These are phyloP conservation scores for Odontomyia ornata DNA, from an alignment of 2,888 invertebrate genomes.

Conservation along the genomic window DNA sequence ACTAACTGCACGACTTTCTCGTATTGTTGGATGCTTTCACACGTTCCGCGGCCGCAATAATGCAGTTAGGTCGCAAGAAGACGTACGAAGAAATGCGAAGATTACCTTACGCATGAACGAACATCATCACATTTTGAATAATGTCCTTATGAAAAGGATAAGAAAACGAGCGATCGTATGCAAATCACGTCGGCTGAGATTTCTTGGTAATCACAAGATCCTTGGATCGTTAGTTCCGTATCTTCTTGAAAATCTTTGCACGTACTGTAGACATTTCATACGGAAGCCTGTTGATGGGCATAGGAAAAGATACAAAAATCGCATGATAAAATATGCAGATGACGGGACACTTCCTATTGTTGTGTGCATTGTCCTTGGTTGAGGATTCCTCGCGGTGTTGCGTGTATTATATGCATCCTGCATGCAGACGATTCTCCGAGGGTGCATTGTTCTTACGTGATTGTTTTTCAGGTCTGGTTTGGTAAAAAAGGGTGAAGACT, in stretches of 20 bases:
- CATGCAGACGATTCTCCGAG: constrained; percentile 24
- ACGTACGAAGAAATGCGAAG: constrained; percentile 14
- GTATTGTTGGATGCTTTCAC: constrained; percentile 26
- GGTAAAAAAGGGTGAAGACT: constrained; percentile 39
- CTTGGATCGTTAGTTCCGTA: neutral
- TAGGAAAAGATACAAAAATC: constrained; percentile 8
- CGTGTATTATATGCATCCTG: neutral
- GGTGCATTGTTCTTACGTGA: constrained; percentile 36
- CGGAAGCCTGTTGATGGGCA: neutral
- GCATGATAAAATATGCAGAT: constrained; percentile 42
- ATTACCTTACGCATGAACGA: constrained; percentile 28
- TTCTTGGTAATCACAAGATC: constrained; percentile 19
- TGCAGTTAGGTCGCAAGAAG: constrained; percentile 4
- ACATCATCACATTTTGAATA: constrained; percentile 7
- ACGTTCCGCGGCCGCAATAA: constrained; percentile 43
- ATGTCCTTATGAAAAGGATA: neutral
- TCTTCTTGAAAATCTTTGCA: constrained; percentile 19
- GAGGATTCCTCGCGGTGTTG: constrained; percentile 37
- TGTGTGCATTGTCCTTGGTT: constrained; percentile 34
- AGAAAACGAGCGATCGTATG: constrained; percentile 27
- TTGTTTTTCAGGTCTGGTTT: constrained; percentile 25
- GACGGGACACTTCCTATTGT: constrained; percentile 42
- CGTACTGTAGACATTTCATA: neutral
- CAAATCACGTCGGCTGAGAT: constrained; percentile 29
- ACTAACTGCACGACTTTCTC: neutral